These are phyloP conservation scores for Hypsopygia costalis DNA, from an alignment of 2,888 invertebrate species.

Conservation along the genomic window DNA sequence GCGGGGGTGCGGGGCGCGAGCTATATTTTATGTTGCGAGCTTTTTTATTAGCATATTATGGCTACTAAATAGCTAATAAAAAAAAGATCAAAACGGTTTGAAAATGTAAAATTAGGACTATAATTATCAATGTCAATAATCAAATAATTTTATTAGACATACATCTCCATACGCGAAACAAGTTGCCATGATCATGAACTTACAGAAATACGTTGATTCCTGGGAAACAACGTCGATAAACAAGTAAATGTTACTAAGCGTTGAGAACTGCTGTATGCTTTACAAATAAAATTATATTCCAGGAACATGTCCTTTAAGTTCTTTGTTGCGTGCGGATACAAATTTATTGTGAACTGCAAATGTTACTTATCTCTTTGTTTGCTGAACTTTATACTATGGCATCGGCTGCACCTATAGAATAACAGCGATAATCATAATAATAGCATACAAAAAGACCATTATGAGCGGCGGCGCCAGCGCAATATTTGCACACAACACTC, in stretches of 20 bases:
- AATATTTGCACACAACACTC: constrained; percentile 4
- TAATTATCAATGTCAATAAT: no score
- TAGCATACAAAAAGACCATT: constrained; percentile 4
- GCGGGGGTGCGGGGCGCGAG: no score
- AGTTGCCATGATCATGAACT: no score
- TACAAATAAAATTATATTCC: constrained; percentile 49
- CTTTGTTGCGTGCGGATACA: constrained; percentile 39
- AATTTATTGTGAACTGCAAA: constrained; percentile 15
- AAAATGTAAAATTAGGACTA: no score
- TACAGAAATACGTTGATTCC: constrained; percentile 11
- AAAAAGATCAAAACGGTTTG: no score
- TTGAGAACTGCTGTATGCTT: constrained; percentile 37
- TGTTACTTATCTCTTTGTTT: constrained; percentile 11
- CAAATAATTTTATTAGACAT: no score
- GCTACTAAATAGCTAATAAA: no score
- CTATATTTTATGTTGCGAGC: no score
- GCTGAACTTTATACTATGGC: constrained; percentile 1
- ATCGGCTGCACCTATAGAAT: constrained; percentile 1
- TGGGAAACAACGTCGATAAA: constrained; percentile 21
- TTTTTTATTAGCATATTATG: no score
- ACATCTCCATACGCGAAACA: no score
- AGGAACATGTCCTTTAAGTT: constrained; percentile 46
- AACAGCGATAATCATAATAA: neutral
- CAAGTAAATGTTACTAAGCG: neutral
- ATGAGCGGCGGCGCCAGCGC: constrained; percentile 3